Conservation (phyloP, 2,797 vertebrate species). For the Betta splendens region DNA sequence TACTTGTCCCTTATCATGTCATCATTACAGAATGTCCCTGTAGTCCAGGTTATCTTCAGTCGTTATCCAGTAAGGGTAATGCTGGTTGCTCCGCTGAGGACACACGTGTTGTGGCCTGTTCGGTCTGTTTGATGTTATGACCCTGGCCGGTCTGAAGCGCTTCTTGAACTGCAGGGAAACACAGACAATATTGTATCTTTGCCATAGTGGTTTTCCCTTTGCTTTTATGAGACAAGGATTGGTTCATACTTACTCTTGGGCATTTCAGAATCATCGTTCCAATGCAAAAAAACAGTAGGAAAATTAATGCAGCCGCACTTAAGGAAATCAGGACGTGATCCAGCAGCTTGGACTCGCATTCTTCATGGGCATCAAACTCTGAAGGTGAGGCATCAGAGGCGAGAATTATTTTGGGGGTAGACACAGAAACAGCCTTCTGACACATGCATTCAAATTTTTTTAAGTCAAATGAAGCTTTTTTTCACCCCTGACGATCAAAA, state of each 20-base stretch:
- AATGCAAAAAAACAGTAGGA: background rate
- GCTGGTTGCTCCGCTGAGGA: background rate
- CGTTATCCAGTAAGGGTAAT: conserved; percentile 26
- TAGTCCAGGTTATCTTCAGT: background rate
- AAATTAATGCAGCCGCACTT: background rate
- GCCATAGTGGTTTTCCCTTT: background rate
- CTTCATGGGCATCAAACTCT: conserved; percentile 35
- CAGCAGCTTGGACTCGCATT: conserved; percentile 15
- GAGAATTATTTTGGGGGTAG: background rate
- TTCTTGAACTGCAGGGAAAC: conserved; percentile 51
- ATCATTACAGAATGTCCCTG: conserved; percentile 10
- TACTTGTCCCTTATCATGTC: background rate
- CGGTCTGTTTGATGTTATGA: background rate
- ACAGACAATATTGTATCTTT: background rate
- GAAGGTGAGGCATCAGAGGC: background rate
- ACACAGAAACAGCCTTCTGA: background rate
- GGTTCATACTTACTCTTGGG: conserved; percentile 49
- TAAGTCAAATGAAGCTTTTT: background rate
- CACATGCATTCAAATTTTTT: too few relatives aligned
- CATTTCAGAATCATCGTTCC: conserved; percentile 17
- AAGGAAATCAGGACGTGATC: conserved; percentile 24
- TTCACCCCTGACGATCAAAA: conserved; percentile 69
- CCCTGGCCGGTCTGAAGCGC: conserved; percentile 25
- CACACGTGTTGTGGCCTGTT: background rate
- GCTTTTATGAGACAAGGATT: background rate